phyloP scores from a whole-genome alignment of 2,888 invertebrate species.

The Drosophila borborema region DNA sequence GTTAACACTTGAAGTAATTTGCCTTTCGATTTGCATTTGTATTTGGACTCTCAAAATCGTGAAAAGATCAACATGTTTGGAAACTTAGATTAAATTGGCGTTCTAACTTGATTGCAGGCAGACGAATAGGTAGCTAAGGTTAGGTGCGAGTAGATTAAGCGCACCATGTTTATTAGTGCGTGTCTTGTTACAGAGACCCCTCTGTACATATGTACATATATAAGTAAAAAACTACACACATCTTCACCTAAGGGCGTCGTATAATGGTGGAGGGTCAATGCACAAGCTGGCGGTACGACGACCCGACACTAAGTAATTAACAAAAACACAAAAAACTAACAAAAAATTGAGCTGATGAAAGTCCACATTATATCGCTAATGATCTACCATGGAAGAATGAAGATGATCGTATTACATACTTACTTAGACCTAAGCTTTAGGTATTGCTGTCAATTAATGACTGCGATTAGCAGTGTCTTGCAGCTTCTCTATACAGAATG shows the following conservation, averaged over 20 bases:
- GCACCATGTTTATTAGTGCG: slow-evolving; percentile 40
- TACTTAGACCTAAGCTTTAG: slow-evolving; percentile 12
- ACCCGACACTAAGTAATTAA: slow-evolving; percentile 47
- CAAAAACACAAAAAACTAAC: slow-evolving; percentile 16
- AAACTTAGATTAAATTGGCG: neutral
- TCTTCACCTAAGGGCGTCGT: slow-evolving; percentile 36
- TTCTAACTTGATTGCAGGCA: neutral
- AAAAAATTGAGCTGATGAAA: slow-evolving; percentile 28
- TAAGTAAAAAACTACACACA: neutral
- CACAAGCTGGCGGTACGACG: slow-evolving; percentile 52
- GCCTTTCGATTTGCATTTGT: neutral
- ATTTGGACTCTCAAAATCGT: neutral
- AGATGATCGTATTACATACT: slow-evolving; percentile 7
- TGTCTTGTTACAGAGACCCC: slow-evolving; percentile 29
- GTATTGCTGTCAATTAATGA: slow-evolving; percentile 35
- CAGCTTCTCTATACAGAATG: neutral
- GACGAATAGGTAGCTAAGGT: neutral
- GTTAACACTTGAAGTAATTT: neutral
- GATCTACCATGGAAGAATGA: slow-evolving; percentile 16
- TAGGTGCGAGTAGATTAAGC: neutral
- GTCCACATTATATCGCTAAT: slow-evolving; percentile 33
- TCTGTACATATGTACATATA: neutral
- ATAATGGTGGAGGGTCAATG: slow-evolving; percentile 53
- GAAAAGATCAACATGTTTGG: neutral
- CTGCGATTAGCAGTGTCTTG: slow-evolving; percentile 18